Evolutionary conservation across 1,140 invertebrate genomes (phyloP), one percentile per base, ranked within the genome.

Genomic region (Ostrea denselamellosa): DNA sequence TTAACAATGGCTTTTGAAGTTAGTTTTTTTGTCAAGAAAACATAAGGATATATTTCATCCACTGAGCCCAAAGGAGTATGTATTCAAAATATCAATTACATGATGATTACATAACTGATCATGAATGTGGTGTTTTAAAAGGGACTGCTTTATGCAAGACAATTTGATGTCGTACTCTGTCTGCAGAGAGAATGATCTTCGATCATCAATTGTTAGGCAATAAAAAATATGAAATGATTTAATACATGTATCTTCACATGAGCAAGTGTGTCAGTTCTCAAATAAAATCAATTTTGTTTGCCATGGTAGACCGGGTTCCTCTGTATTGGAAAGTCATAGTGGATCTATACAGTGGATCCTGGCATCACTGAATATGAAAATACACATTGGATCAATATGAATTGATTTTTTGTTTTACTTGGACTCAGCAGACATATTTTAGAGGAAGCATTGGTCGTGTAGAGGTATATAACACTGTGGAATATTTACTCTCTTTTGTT

Each of bases 401-500:
- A 71, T 71, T 71, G 68, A 71, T 71, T 71, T 71, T 71, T 25
- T 71, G 68, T 71, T 71, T 71, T 71, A 71, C 68, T 71, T 22
- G 8, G 68, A 25, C 68, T 71, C 5, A 71, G 68, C 68, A 71
- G 68, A 71, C 68, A 71, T 25, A 28, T 71, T 71, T 34, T 12
- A 28, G 68, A 34, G 68, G 28, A 71, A 34, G 68, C 22, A 34
- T 9, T 10, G 25, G 9, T n/a, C 25, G 7, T 7, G 25, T 68
- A 68, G 68, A 25, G 68, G 10, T 8, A 28, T 10, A 71, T 22
- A 25, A 71, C 25, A 2, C 12, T 25, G 14, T 25, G 12, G 12
- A 25, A 28, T 12, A 34, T 22, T 4, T 71, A 71, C 25, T 12
- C 68, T 71, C 22, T 2, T 4, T 25, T 9, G 25, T 10, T 28